Base-by-base conservation (phyloP, 2,797 vertebrate genomes). In the Ctenopoma multispine region DNA sequence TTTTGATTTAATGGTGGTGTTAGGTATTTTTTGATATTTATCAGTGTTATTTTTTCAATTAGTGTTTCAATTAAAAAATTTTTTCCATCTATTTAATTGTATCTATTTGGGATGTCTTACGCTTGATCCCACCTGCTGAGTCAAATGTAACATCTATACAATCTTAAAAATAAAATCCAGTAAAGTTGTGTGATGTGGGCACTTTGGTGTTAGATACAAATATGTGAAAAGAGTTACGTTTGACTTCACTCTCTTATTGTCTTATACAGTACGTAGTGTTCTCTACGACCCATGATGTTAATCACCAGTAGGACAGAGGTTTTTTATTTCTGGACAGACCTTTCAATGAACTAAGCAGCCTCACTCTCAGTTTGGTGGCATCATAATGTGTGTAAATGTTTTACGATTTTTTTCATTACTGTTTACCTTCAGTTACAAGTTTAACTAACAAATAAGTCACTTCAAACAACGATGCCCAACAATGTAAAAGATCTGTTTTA, bases 351-450 rank as follows among this genome's bases (percentile, higher is more conserved):
- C 11, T 36, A 5, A 21, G 9, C 27, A 55, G 6, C 14, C 18
- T 7, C 14, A 48, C 17, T 53, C 51, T 4, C 9, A 14, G 9
- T 27, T n/a, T 41, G 5, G 17, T 34, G 27, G 21, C 6, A 49
- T 46, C 36, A 13, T 38, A 23, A 49, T 36, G 15, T 48, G 12
- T 48, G 49, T 64, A 11, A 46, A 49, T 47, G 43, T 64, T 71
- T 71, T 23, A 24, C 15, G 3, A 34, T 34, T 21, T 4, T 27
- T 72, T 63, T 38, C 27, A 0, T 38, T 24, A 14, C 4, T 21
- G 43, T 56, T 63, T 43, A 23, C 10, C 18, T 15, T 18, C 4
- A 5, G 46, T 62, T 57, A 40, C 49, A 36, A 17, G 55, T 36
- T 46, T 46, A 59, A 41, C 13, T 3, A 51, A 41, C 15, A 38